Conservation (phyloP, 2,888 invertebrate species). For the Stenchaetothrips biformis region DNA sequence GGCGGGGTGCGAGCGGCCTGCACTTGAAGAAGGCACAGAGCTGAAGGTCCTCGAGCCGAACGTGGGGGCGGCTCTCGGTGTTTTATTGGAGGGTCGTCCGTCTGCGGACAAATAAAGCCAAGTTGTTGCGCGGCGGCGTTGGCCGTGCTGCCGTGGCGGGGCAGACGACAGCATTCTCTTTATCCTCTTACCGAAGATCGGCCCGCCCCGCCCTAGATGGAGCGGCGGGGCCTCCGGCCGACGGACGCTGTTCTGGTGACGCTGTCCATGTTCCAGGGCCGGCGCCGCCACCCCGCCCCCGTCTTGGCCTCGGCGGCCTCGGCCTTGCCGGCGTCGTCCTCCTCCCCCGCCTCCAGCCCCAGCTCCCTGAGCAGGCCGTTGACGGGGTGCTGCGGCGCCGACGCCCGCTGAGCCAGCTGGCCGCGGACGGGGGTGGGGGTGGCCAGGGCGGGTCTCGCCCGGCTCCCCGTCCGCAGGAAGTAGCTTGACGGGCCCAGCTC, state of each 20-base stretch:
- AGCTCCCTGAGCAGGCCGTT: neutral
- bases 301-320: neutral
- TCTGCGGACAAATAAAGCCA: too few relatives aligned
- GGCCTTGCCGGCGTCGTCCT: neutral
- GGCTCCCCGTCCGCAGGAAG: conserved; percentile 12
- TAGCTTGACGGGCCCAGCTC: conserved; percentile 17
- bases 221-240: neutral
- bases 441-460: neutral
- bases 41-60: too few relatives aligned
- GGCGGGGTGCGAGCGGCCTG: too few relatives aligned
- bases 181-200: too few relatives aligned
- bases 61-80: too few relatives aligned
- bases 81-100: too few relatives aligned
- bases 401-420: neutral
- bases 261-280: conserved; percentile 4
- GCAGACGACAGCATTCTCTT: too few relatives aligned
- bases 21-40: too few relatives aligned
- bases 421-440: neutral
- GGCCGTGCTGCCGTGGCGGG: too few relatives aligned
- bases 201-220: neutral
- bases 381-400: neutral
- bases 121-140: too few relatives aligned
- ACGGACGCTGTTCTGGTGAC: neutral
- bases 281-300: neutral
- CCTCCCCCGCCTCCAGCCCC: too few relatives aligned